Base-by-base conservation (phyloP, 2,797 vertebrate species). In the Thalassophryne amazonica region DNA sequence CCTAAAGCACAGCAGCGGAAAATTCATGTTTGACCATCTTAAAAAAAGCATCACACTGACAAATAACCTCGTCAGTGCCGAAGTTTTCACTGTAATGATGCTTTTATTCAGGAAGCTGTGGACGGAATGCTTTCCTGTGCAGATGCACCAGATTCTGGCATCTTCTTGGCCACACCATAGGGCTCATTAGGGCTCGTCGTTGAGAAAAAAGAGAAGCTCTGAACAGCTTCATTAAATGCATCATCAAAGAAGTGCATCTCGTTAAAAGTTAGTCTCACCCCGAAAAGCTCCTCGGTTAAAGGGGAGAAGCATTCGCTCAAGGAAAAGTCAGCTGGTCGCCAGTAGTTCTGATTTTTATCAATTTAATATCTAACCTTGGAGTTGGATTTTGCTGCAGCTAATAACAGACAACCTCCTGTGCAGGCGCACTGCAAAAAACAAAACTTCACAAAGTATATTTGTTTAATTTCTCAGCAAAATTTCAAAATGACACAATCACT, bases 241-340 rank as follows among this genome's bases (percentile, higher is more conserved):
- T 70, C 80, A 85, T 89, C 81, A 84, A 84, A 80, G 80, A 82
- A 76, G 76, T 78, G 73, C 69, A 75, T 73, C n/a, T 63, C 51
- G 51, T 77, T 79, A 64, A 58, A 48, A 60, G 48, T 78, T 73
- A 50, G 60, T 64, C 63, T 65, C 73, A 69, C 19, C 59, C 39
- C n/a, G 41, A 64, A 69, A 70, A 54, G 50, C 30, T 51, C 31
- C 42, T 33, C 25, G 2, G 14, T 63, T 65, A 55, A n/a, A n/a
- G 7, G 7, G 30, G 15, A 2, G 10, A 16, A 1, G 12, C 22
- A 14, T n/a, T 10, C 33, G 10, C 49, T 41, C 13, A 22, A 28
- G 14, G 31, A 27, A 32, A 63, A 61, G 43, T 31, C 36, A 8
- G 29, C 38, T n/a, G 48, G 66, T 70, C 56, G 43, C 29, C 25